These are phyloP conservation scores for human DNA, from an alignment of 2,113 vertebrate species.

Conservation along the genomic window DNA sequence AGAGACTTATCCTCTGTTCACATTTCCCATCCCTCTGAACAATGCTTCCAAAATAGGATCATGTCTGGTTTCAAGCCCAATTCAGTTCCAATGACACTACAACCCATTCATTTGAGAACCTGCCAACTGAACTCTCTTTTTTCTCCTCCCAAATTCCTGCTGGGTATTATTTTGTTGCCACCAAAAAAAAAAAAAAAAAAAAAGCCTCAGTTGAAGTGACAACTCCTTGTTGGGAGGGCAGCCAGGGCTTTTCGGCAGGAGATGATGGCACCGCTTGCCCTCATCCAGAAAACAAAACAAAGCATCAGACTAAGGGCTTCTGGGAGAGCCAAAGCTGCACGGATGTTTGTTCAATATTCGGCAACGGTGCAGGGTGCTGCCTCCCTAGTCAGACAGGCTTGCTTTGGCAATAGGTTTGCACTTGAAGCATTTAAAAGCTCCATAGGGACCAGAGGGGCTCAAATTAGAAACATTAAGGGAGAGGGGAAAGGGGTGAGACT, in stretches of 20 bases:
- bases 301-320: conserved; percentile 64
- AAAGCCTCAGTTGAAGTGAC: conserved; percentile 69
- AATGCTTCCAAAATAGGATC: conserved; percentile 78
- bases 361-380: conserved; percentile 55
- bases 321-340: conserved; percentile 55
- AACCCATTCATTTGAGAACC: conserved; percentile 76
- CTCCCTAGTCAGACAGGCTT: conserved; percentile 51
- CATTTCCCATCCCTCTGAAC: conserved; percentile 75
- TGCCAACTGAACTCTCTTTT: conserved; percentile 76
- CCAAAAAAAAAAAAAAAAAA: conserved; percentile 63
- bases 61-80: conserved; percentile 76
- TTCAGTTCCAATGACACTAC: conserved; percentile 77
- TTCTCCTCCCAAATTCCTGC: conserved; percentile 77
- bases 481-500: conserved; percentile 53
- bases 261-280: conserved; percentile 71
- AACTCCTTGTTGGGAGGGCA: conserved; percentile 71
- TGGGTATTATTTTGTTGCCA: conserved; percentile 76
- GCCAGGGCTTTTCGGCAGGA: conserved; percentile 75
- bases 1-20: conserved; percentile 74
- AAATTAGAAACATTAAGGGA: conserved; percentile 69
- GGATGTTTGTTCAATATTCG: conserved; percentile 55
- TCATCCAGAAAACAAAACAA: conserved; percentile 74
- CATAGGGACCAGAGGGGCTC: conserved; percentile 60
- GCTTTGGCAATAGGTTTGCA: conserved; percentile 66
- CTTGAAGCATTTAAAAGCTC: conserved; percentile 73